A percentile compares a stretch with the other conserved stretches of the same genome.
These are phyloP conservation scores for Bombus difficillimus DNA, from an alignment of 1,140 invertebrate genomes.

Conservation along the genomic window DNA sequence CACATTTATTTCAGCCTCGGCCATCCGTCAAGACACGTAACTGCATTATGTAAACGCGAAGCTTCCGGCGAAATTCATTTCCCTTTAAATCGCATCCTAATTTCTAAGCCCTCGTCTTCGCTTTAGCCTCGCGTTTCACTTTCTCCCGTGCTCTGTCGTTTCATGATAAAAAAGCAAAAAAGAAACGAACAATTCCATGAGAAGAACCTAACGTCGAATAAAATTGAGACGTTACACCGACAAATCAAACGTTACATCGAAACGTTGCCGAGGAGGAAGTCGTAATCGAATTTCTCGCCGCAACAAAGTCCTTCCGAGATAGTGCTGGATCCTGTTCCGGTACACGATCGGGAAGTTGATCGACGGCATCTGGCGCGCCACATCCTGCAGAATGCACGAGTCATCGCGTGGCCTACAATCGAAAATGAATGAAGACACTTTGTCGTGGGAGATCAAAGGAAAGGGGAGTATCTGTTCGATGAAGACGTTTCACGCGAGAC, in stretches of 20 bases:
- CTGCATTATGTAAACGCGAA: not conserved
- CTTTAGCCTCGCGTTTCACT: too few relatives aligned
- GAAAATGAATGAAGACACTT: conserved; percentile 36
- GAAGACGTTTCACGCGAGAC: conserved; percentile 52
- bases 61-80: not conserved
- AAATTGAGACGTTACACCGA: not conserved
- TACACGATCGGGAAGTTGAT: conserved; percentile 52
- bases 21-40: not conserved
- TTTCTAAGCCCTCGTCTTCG: too few relatives aligned
- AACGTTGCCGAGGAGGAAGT: conserved; percentile 3
- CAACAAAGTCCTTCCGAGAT: conserved; percentile 6
- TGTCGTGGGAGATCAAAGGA: conserved; percentile 48
- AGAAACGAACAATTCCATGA: too few relatives aligned
- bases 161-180: too few relatives aligned
- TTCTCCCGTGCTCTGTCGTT: too few relatives aligned
- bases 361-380: conserved; percentile 54
- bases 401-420: conserved; percentile 61
- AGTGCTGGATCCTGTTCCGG: conserved; percentile 2
- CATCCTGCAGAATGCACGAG: conserved; percentile 55
- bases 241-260: not conserved
- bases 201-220: not conserved
- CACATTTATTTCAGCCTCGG: not conserved
- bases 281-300: conserved; percentile 20
- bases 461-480: conserved; percentile 48
- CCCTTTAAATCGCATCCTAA: not conserved